Conservation (phyloP, 2,888 invertebrate species). For the Ophion ellenae region DNA sequence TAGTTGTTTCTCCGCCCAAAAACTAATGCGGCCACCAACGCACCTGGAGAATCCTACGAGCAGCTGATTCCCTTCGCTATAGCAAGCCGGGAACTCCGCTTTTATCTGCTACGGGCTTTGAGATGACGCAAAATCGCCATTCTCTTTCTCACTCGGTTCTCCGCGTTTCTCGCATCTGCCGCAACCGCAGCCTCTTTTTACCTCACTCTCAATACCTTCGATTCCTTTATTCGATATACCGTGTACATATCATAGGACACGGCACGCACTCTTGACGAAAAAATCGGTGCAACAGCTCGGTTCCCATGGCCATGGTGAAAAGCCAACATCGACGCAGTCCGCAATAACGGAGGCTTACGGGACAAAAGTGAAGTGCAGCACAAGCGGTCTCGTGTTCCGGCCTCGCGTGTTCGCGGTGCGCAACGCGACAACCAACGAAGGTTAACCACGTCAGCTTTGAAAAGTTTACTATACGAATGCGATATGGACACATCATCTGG, state of each 20-base stretch:
- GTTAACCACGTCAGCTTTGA: too few relatives aligned
- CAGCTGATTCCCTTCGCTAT: background rate
- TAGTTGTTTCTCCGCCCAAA: background rate
- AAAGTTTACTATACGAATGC: too few relatives aligned
- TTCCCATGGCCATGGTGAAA: too few relatives aligned
- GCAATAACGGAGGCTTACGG: background rate
- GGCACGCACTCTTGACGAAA: too few relatives aligned
- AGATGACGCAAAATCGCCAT: background rate
- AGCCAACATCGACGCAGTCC: too few relatives aligned
- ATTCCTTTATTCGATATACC: background rate
- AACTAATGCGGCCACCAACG: background rate
- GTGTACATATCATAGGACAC: too few relatives aligned
- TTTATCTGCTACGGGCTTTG: background rate
- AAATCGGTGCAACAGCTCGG: too few relatives aligned
- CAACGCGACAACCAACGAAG: background rate
- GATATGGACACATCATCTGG: too few relatives aligned
- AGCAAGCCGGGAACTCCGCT: background rate
- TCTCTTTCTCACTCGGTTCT: background rate
- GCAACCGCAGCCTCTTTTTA: background rate
- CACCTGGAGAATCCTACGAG: background rate
- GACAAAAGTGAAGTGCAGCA: background rate
- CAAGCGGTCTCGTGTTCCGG: background rate
- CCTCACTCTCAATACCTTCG: background rate
- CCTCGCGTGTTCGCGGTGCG: background rate
- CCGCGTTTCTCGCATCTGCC: background rate